Base-by-base conservation (phyloP, 2,113 vertebrate genomes). In the Reinhardtius hippoglossoides region DNA sequence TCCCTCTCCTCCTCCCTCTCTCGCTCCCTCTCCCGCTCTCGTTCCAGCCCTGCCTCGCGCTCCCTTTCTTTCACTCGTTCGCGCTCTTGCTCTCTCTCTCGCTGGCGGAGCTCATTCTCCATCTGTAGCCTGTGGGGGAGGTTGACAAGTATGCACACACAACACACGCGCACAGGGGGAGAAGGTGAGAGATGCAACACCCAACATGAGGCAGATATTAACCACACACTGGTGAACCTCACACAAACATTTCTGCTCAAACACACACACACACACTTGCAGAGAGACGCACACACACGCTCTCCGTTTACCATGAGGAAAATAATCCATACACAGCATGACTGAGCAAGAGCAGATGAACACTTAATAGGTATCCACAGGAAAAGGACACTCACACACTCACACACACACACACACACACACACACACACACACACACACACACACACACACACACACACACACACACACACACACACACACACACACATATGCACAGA, bases 101-200 rank as follows among this genome's bases (percentile, higher is more conserved):
- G 92, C 88, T 96, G 96, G 75, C 97, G 90, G 74, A 98, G 94
- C 91, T 99, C 97, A 46, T 98, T 97, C 13, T 99, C 97, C 95
- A 99, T 96, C 91, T 99, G 98, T 83, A 98, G 93, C 94, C 98
- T 99, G 93, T 55, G 86, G 87, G 84, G 74, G 87, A 87, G 85
- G 77, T 90, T 92, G 81, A 88, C 83, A 88, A 91, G 82, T 80
- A 75, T 52, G 76, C 54, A 27, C 78, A 23, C 77, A 65, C 64
- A 76, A 74, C 77, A 71, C 40, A 74, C 37, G 80, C 72, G 71
- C 71, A 75, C 82, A 81, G 69, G 72, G 80, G 82, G 83, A 87
- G 79, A 87, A 88, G 87, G 90, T 90, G 91, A 93, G 92, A 92
- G 91, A 93, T 92, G 92, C 92, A 92, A 91, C 92, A 92, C 92